Evolutionary conservation across 2,797 vertebrate species (phyloP).

Genomic region (Pipistrellus pipistrellus): DNA sequence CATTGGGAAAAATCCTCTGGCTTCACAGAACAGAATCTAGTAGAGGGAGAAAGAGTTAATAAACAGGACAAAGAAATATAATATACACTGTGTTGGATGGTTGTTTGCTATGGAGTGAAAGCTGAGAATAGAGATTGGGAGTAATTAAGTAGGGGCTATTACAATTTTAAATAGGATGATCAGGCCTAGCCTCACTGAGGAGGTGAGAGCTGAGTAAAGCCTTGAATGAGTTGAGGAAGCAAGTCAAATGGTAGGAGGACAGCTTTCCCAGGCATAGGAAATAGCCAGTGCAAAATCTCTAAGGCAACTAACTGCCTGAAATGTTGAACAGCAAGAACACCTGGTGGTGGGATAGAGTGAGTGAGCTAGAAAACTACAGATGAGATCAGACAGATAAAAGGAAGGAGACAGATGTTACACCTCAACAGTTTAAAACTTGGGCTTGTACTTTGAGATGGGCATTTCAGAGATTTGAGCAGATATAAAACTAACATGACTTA

Average conservation of each 20-base stretch:
- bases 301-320: background rate
- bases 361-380: background rate
- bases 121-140: background rate
- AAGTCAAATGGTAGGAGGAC: background rate
- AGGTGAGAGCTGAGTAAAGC: background rate
- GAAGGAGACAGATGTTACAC: background rate
- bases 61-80: slow-evolving; percentile 8
- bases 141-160: background rate
- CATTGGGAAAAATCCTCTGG: background rate
- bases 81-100: background rate
- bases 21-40: background rate
- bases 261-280: background rate
- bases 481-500: background rate
- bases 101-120: background rate
- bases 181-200: background rate
- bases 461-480: background rate
- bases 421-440: background rate
- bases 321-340: background rate
- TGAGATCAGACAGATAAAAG: background rate
- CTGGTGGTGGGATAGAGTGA: background rate
- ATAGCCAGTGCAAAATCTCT: background rate
- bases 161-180: background rate
- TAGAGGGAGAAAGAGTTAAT: background rate
- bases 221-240: background rate
- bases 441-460: background rate